Evolutionary conservation across 2,113 vertebrate species (phyloP), one percentile per base, ranked within the genome.

Genomic region (Cairina moschata): DNA sequence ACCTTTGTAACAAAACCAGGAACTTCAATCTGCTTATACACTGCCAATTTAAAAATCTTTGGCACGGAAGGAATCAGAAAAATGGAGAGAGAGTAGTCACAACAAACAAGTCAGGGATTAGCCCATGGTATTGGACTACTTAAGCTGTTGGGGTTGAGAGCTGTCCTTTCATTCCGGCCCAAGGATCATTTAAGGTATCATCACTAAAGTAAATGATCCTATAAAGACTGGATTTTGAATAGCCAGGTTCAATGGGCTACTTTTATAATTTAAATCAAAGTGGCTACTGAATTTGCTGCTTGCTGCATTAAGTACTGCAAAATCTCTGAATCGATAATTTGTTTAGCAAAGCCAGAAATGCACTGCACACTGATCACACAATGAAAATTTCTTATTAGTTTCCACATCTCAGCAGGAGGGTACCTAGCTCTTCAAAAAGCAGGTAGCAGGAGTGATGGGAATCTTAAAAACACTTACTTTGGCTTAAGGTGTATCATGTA

Each of bases 171-270:
- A 55, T 90, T 88, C 68, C 46, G 20, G 72, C 55, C 29, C 74
- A 58, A 86, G 91, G 66, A 92, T 84, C 44, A 56, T 79, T 58
- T 91, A 71, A 82, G 58, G 38, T 78, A 91, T 96, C 81, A 58
- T 95, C 74, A 50, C 38, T 72, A 69, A 89, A 84, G 84, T 58
- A 73, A 63, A 84, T 26, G 20, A 84, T 28, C 29, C 42, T 36
- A 2, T 62, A 36, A 32, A 62, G 56, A 29, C 26, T 82, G 71
- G 50, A 84, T 86, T 95, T 90, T 86, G 68, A 90, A 56, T 62
- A 84, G 60, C 65, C 46, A 55, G 55, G 44, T 83, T 93, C 36
- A 82, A 91, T 84, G 46, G 44, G n/a, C 22, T 71, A 23, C 20
- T 36, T 90, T 58, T 88, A 38, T 46, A 38, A 67, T 54, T 79